Evolutionary conservation across 2,113 vertebrate genomes (phyloP).

Genomic region (Cephalopholis sonnerati): DNA sequence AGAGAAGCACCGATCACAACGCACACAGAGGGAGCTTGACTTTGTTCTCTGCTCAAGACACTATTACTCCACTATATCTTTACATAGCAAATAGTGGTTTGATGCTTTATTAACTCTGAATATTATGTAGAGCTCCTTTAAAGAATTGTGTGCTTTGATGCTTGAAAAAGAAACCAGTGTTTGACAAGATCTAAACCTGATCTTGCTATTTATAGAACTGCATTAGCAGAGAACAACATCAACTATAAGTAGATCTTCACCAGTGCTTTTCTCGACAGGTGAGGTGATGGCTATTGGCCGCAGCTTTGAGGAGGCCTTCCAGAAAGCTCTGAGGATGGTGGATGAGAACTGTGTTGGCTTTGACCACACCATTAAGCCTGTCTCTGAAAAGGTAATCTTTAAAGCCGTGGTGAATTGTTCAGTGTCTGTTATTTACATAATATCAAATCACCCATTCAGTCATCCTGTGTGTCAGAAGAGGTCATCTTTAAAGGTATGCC

Average conservation of each 20-base stretch:
- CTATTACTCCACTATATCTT: too few species aligned
- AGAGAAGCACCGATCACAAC: too few species aligned
- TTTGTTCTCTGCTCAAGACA: too few species aligned
- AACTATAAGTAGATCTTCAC: background rate
- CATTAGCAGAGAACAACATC: background rate
- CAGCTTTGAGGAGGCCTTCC: constrained; percentile 97
- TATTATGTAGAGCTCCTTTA: too few species aligned
- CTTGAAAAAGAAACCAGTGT: background rate
- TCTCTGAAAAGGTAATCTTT: constrained; percentile 87
- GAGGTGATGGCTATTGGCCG: constrained; percentile 98
- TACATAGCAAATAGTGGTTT: too few species aligned
- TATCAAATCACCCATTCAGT: too few species aligned
- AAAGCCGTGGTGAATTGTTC: too few species aligned
- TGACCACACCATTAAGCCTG: constrained; percentile 92
- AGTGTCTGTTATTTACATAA: too few species aligned
- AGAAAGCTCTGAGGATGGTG: constrained; percentile 98
- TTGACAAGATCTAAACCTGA: background rate
- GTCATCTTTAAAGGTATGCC: constrained; percentile 65
- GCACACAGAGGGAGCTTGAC: too few species aligned
- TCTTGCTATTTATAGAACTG: background rate
- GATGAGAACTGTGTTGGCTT: constrained; percentile 98
- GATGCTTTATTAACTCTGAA: too few species aligned
- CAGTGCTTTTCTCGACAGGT: constrained; percentile 76
- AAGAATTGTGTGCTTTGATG: background rate
- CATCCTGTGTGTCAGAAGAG: constrained; percentile 83